Conservation (phyloP, 2,113 vertebrate genomes). For the Hymenochirus boettgeri region DNA sequence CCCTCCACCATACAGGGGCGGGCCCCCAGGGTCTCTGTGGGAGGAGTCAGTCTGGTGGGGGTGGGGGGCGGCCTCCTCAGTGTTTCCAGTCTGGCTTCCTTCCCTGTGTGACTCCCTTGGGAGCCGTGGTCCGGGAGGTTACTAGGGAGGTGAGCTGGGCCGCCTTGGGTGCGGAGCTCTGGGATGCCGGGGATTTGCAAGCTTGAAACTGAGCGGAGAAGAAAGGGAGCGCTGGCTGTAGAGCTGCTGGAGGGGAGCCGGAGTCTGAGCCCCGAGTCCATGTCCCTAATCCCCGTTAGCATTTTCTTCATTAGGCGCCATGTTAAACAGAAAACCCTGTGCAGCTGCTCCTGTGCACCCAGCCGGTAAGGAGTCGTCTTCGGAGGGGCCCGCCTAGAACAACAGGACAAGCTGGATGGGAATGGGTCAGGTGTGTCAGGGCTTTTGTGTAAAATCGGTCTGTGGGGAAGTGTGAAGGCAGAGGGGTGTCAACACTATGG, state of each 20-base stretch:
- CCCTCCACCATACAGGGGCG: no score
- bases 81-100: background rate
- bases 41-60: no score
- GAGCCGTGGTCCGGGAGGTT: conserved; percentile 5
- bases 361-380: conserved; percentile 54
- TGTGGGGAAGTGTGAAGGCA: no score
- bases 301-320: conserved; percentile 20
- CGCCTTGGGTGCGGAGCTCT: conserved; percentile 58
- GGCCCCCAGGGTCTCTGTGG: background rate
- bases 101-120: conserved; percentile 15
- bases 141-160: conserved; percentile 50
- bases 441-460: no score
- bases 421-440: background rate
- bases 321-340: conserved; percentile 27
- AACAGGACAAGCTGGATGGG: conserved; percentile 2
- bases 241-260: conserved; percentile 49
- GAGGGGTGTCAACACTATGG: no score
- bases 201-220: conserved; percentile 65
- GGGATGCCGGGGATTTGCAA: conserved; percentile 51
- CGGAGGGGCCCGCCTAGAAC: conserved; percentile 15
- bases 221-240: conserved; percentile 57
- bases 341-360: conserved; percentile 37
- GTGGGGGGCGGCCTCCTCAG: background rate
- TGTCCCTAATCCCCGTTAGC: conserved; percentile 12
- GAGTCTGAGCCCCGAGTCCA: conserved; percentile 22